Percentiles rank a stretch among this genome's conserved stretches.
These are phyloP conservation scores for Hydrotaea cyrtoneurina DNA, from an alignment of 2,888 invertebrate species.

Conservation along the genomic window DNA sequence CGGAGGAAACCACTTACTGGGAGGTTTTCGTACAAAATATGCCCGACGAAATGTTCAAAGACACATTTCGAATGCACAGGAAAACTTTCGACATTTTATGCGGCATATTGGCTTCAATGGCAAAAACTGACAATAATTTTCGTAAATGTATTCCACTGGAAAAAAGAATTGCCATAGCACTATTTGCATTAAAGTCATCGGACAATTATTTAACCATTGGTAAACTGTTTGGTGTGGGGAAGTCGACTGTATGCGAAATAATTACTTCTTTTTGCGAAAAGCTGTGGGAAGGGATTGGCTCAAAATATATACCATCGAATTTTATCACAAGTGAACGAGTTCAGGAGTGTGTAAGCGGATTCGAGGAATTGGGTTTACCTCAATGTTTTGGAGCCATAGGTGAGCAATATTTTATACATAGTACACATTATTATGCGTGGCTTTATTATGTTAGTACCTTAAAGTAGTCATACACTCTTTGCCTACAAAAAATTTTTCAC, in stretches of 20 bases:
- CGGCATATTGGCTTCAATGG: not conserved
- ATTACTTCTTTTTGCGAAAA: not conserved
- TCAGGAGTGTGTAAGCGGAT: not conserved
- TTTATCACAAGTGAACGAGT: not conserved
- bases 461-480: no score
- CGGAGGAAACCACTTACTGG: not conserved
- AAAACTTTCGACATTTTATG: not conserved
- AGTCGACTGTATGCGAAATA: not conserved
- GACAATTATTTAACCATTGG: not conserved
- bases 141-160: constrained; percentile 13
- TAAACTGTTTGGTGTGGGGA: constrained; percentile 11
- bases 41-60: not conserved
- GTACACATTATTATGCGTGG: no score
- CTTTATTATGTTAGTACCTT: no score
- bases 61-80: not conserved
- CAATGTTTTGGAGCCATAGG: constrained; percentile 27
- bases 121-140: not conserved
- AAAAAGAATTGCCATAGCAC: not conserved
- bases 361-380: not conserved
- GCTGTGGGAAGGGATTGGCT: not conserved
- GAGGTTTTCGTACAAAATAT: not conserved
- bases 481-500: no score
- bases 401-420: not conserved
- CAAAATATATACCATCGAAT: not conserved
- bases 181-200: not conserved